Percentiles rank a stretch among this genome's conserved stretches.
These are phyloP conservation scores for Teleogryllus oceanicus DNA, from an alignment of 2,888 invertebrate genomes.

Conservation along the genomic window DNA sequence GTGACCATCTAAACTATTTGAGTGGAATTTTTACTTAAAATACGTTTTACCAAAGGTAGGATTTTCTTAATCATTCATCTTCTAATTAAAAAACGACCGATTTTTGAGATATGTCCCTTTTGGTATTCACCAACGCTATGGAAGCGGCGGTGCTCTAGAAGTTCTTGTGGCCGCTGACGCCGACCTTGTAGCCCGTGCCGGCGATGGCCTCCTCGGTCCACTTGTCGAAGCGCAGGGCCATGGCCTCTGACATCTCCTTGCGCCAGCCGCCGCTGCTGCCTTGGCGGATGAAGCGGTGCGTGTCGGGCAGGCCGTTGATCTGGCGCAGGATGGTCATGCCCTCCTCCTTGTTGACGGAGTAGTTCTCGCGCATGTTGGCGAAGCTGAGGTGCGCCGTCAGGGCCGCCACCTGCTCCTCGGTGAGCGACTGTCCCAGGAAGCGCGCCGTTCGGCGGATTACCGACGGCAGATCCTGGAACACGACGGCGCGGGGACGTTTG, in stretches of 20 bases:
- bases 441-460: slow-evolving; percentile 48
- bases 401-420: slow-evolving; percentile 44
- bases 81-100: no score
- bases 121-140: no score
- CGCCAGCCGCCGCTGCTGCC: slow-evolving; percentile 52
- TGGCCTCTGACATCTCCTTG: slow-evolving; percentile 47
- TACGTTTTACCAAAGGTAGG: no score
- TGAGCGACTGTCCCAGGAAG: slow-evolving; percentile 47
- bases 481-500: no score
- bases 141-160: not conserved
- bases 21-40: no score
- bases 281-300: slow-evolving; percentile 42
- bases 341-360: slow-evolving; percentile 49
- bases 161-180: slow-evolving; percentile 18
- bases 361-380: slow-evolving; percentile 53
- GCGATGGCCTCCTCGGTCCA: slow-evolving; percentile 25
- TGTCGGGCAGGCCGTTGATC: slow-evolving; percentile 26
- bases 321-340: slow-evolving; percentile 39
- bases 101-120: no score
- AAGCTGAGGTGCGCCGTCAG: slow-evolving; percentile 52
- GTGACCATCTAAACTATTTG: no score
- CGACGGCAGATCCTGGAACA: slow-evolving; percentile 47
- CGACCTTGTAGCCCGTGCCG: slow-evolving; percentile 29
- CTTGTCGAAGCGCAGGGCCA: slow-evolving; percentile 46
- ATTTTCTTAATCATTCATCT: no score